phyloP scores from a whole-genome alignment of 2,113 vertebrate genomes.

The Silurus meridionalis region DNA sequence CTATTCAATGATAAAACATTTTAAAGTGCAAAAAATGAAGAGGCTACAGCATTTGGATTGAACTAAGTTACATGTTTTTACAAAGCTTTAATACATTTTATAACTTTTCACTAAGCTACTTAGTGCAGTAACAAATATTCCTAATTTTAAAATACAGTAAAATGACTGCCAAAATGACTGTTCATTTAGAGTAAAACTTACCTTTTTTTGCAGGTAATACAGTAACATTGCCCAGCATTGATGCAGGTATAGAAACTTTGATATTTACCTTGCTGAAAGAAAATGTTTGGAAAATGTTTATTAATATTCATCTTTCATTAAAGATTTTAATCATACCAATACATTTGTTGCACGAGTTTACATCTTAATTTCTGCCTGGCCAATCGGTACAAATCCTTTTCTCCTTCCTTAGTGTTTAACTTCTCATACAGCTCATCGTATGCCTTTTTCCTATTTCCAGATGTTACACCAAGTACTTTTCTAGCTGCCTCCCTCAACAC shows the following conservation, averaged over 20 bases:
- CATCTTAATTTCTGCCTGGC: too few relatives aligned
- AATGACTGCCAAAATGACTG: not conserved
- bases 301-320: not conserved
- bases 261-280: constrained; percentile 83
- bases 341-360: too few relatives aligned
- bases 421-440: too few relatives aligned
- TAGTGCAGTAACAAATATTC: not conserved
- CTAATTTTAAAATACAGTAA: not conserved
- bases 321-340: not conserved
- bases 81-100: not conserved
- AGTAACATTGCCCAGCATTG: constrained; percentile 79
- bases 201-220: constrained; percentile 78
- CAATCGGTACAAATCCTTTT: too few relatives aligned
- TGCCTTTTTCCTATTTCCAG: too few relatives aligned
- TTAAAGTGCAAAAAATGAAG: not conserved
- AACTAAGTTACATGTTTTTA: not conserved
- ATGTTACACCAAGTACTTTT: too few relatives aligned
- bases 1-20: not conserved
- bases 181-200: constrained; percentile 55
- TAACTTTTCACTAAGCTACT: not conserved
- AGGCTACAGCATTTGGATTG: not conserved
- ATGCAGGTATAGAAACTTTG: constrained; percentile 82
- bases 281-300: not conserved
- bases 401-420: too few relatives aligned
- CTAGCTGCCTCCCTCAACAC: too few relatives aligned